Percentiles rank a stretch among this genome's conserved stretches.
These are phyloP conservation scores for Octonoba sinensis DNA, from an alignment of 2,888 invertebrate genomes.

Conservation along the genomic window DNA sequence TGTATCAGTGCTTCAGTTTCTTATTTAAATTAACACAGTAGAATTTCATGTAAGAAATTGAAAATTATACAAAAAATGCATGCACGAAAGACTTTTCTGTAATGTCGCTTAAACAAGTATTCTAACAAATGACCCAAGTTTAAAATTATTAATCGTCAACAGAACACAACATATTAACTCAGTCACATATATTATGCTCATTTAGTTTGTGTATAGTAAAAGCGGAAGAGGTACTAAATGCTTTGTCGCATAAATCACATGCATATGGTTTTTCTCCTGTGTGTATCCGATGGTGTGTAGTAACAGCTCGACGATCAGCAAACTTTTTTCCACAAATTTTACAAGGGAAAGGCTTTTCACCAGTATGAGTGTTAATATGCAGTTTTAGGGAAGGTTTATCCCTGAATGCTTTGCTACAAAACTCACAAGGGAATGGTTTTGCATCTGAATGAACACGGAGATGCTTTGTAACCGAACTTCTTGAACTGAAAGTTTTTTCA, in stretches of 20 bases:
- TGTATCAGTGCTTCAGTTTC: no score
- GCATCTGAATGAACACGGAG: neutral
- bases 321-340: slow-evolving; percentile 6
- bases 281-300: neutral
- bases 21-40: no score
- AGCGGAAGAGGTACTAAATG: neutral
- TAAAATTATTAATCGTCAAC: no score
- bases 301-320: neutral
- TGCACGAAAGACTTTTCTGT: no score
- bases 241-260: neutral
- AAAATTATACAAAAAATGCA: no score
- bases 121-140: no score
- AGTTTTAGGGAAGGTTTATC: neutral
- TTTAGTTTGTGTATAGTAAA: neutral
- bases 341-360: slow-evolving; percentile 9
- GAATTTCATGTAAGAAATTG: no score
- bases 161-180: no score
- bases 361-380: slow-evolving; percentile 10
- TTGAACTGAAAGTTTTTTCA: neutral
- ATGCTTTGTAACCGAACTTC: neutral
- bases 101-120: no score
- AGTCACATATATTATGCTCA: neutral
- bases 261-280: slow-evolving; percentile 6
- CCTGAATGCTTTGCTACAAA: slow-evolving; percentile 2
- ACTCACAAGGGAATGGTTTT: neutral